Conservation (phyloP, 2,888 invertebrate species). For the Hymenopus coronatus region DNA sequence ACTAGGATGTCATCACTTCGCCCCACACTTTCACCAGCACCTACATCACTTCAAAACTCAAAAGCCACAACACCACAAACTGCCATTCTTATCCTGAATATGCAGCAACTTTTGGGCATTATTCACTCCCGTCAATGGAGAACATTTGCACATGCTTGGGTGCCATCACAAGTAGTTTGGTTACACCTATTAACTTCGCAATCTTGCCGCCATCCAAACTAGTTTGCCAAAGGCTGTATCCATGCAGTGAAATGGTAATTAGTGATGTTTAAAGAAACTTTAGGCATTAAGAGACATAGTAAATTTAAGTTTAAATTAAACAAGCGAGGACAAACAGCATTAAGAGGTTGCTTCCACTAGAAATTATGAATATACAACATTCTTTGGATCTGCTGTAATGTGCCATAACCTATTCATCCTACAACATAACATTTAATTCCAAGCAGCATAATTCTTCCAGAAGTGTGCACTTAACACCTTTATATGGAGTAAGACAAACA, state of each 20-base stretch:
- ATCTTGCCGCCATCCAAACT: neutral
- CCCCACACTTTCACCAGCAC: neutral
- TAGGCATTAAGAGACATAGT: neutral
- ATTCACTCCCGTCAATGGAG: neutral
- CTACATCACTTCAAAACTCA: neutral
- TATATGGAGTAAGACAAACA: neutral
- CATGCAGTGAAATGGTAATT: neutral
- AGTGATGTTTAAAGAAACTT: neutral
- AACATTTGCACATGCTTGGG: neutral
- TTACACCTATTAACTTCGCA: neutral
- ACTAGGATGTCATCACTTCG: neutral
- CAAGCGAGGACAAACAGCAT: neutral
- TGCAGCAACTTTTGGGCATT: neutral
- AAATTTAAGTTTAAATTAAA: neutral
- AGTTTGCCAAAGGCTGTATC: neutral
- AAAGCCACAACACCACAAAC: neutral
- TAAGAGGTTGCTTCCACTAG: neutral
- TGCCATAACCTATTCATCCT: neutral
- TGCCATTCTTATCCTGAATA: neutral
- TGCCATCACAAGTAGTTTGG: neutral
- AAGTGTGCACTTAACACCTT: neutral
- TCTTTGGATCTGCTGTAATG: neutral
- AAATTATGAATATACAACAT: neutral
- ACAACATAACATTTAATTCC: neutral
- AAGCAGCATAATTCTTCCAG: neutral